A percentile compares a stretch with the other conserved stretches of the same genome.
Conservation (phyloP, 2,797 vertebrate genomes). For the Tragopan temminckii region DNA sequence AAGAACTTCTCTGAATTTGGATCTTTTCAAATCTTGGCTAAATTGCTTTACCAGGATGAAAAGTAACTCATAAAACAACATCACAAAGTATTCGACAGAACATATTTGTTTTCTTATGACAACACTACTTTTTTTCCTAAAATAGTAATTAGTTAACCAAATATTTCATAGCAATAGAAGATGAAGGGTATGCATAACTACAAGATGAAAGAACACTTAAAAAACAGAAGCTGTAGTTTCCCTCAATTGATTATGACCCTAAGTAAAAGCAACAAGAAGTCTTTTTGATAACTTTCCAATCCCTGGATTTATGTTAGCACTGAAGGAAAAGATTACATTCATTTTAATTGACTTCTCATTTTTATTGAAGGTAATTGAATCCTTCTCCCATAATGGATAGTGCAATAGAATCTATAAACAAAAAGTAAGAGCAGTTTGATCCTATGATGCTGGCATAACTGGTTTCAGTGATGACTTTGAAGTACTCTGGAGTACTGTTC, state of each 20-base stretch:
- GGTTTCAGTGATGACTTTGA: background rate
- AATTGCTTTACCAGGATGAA: background rate
- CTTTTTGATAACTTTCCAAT: background rate
- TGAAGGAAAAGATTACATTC: background rate
- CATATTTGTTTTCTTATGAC: background rate
- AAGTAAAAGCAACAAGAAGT: background rate
- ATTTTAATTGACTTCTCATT: constrained; percentile 10
- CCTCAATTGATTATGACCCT: background rate
- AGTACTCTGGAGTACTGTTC: background rate
- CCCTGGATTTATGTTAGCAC: background rate
- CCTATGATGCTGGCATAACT: background rate
- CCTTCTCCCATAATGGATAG: background rate
- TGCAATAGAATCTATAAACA: background rate
- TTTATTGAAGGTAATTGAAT: background rate
- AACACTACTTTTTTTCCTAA: background rate
- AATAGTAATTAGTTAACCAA: background rate
- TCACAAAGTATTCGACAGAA: background rate
- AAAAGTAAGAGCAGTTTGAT: background rate
- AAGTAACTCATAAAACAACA: background rate
- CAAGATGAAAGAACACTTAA: background rate
- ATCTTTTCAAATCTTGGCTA: background rate
- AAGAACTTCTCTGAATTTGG: background rate
- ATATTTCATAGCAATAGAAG: background rate
- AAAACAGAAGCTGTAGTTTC: background rate
- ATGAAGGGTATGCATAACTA: background rate